phyloP scores from a whole-genome alignment of 2,797 vertebrate genomes.

The Falco cherrug region DNA sequence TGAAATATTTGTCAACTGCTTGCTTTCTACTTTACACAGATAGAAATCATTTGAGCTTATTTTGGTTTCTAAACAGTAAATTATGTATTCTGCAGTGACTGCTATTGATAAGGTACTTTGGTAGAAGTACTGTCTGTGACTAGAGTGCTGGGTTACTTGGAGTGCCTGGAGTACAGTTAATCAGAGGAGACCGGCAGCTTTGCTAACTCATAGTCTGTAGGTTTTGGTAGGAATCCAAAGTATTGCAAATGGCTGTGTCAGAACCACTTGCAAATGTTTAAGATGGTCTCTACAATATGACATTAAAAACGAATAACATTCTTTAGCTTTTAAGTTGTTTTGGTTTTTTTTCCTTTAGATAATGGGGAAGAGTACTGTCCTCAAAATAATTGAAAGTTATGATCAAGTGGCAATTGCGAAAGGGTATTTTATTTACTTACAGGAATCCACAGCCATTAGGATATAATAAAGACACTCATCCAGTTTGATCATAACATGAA shows the following conservation, averaged over 20 bases:
- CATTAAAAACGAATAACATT: not conserved
- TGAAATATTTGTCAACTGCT: slow-evolving; percentile 23
- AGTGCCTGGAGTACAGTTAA: not conserved
- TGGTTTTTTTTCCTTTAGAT: not conserved
- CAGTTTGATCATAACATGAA: not conserved
- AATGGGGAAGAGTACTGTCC: not conserved
- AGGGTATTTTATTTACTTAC: slow-evolving; percentile 54
- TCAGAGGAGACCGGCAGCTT: not conserved
- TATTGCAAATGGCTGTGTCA: not conserved
- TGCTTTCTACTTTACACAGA: slow-evolving; percentile 36
- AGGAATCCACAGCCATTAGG: slow-evolving; percentile 24
- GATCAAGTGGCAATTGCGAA: not conserved
- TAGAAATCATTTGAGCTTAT: slow-evolving; percentile 35
- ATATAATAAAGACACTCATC: not conserved
- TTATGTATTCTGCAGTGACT: slow-evolving; percentile 1
- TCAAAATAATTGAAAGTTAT: not conserved
- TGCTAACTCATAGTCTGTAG: not conserved
- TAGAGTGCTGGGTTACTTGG: not conserved
- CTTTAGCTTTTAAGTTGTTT: not conserved
- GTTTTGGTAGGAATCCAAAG: not conserved
- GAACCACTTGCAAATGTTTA: not conserved
- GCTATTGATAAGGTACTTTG: not conserved
- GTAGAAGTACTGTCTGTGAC: slow-evolving; percentile 5
- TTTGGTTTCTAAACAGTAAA: slow-evolving; percentile 38
- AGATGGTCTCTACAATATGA: not conserved